phyloP scores from a whole-genome alignment of 2,888 invertebrate genomes.

The Cephus sareptanus region DNA sequence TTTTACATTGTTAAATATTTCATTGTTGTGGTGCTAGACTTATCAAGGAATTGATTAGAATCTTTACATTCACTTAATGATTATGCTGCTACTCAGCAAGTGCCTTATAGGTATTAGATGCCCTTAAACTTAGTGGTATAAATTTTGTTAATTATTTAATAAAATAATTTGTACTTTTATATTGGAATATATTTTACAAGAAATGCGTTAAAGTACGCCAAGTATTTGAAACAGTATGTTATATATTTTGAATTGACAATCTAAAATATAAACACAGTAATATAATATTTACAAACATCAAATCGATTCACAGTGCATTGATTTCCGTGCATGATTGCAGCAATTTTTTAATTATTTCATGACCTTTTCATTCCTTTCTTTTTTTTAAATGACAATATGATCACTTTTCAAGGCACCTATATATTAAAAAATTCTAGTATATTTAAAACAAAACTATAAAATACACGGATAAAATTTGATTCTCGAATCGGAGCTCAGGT shows the following conservation, averaged over 20 bases:
- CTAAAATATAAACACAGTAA: slow-evolving; percentile 9
- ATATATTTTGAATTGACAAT: not conserved
- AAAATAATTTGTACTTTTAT: not conserved
- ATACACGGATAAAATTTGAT: slow-evolving; percentile 7
- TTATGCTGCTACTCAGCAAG: not conserved
- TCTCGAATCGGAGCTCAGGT: slow-evolving; percentile 6
- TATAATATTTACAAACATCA: slow-evolving; percentile 27
- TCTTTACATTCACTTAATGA: not conserved
- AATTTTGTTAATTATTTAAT: not conserved
- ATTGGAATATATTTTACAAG: not conserved
- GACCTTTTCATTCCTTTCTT: not conserved
- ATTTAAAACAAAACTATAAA: not conserved
- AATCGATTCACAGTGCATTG: slow-evolving; percentile 6
- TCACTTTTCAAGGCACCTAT: not conserved
- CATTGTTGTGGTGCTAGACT: not conserved
- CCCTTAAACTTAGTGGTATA: not conserved
- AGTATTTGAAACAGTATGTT: not conserved
- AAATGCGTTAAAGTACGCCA: not conserved
- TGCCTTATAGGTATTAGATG: not conserved
- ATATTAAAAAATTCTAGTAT: not conserved
- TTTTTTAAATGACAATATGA: not conserved
- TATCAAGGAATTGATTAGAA: not conserved
- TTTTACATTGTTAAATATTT: not conserved
- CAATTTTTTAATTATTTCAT: not conserved
- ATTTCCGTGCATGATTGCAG: not conserved